Percentiles rank a stretch among this genome's conserved stretches.
Evolutionary conservation across 1,140 invertebrate genomes (phyloP).

Genomic region (Apolygus lucorum): DNA sequence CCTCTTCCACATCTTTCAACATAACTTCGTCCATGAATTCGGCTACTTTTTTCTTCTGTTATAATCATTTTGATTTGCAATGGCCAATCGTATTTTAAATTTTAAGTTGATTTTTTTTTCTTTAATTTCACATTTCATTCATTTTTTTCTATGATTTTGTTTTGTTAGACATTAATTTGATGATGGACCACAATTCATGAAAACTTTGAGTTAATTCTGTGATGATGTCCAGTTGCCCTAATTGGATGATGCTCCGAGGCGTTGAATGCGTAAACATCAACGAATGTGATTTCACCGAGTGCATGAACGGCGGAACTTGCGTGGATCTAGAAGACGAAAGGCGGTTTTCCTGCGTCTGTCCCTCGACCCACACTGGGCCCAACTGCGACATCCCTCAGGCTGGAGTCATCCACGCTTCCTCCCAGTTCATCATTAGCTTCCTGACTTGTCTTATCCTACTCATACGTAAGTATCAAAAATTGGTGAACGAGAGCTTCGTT

Average conservation of each 20-base stretch:
- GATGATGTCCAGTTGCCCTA: slow-evolving; percentile 62
- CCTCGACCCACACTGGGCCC: slow-evolving; percentile 61
- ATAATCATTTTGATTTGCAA: too few relatives aligned
- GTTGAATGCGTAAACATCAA: slow-evolving; percentile 62
- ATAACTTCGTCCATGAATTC: too few relatives aligned
- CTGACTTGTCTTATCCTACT: slow-evolving; percentile 64
- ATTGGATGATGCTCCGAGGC: slow-evolving; percentile 52
- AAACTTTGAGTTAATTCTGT: too few relatives aligned
- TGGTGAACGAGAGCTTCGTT: too few relatives aligned
- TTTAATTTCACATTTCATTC: too few relatives aligned
- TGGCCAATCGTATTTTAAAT: too few relatives aligned
- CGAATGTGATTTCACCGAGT: slow-evolving; percentile 61
- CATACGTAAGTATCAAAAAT: slow-evolving; percentile 59
- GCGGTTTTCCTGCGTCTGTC: slow-evolving; percentile 65
- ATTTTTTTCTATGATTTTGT: too few relatives aligned
- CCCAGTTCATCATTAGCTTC: slow-evolving; percentile 74
- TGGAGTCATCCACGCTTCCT: slow-evolving; percentile 65
- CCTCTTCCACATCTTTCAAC: too few relatives aligned
- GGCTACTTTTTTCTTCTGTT: too few relatives aligned
- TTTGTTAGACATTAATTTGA: too few relatives aligned
- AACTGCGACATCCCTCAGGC: slow-evolving; percentile 65
- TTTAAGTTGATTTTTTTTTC: too few relatives aligned
- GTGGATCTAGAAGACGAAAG: slow-evolving; percentile 57
- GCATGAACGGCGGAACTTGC: slow-evolving; percentile 63
- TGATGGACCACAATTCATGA: too few relatives aligned